These are phyloP conservation scores for Stictonetta naevosa DNA, from an alignment of 2,113 vertebrate genomes.

Conservation along the genomic window DNA sequence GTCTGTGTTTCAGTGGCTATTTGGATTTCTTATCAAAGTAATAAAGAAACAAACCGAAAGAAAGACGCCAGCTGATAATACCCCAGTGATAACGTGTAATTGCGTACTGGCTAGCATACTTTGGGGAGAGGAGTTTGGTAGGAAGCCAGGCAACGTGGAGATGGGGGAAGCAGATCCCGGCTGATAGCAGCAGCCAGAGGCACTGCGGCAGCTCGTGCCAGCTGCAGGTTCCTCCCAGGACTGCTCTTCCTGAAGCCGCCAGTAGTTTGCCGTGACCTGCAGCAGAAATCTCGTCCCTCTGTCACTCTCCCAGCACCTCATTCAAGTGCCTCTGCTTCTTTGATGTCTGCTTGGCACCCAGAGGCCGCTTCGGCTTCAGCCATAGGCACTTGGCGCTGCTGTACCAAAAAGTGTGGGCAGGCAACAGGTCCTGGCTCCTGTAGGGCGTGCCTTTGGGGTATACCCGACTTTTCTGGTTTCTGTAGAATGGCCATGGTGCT, in stretches of 20 bases:
- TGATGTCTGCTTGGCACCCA: neutral
- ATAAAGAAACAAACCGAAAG: neutral
- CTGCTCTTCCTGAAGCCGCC: neutral
- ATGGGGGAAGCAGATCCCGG: neutral
- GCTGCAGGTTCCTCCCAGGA: neutral
- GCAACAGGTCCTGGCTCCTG: neutral
- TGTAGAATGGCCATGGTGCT: neutral
- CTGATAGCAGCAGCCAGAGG: neutral
- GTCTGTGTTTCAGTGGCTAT: neutral
- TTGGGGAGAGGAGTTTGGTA: slow-evolving; percentile 21
- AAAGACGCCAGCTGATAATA: neutral
- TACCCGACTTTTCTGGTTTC: neutral
- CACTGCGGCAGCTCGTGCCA: neutral
- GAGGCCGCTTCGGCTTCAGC: neutral
- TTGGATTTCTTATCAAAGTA: slow-evolving; percentile 58
- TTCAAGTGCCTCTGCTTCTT: neutral
- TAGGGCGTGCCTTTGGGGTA: neutral
- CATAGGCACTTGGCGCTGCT: rapidly evolving
- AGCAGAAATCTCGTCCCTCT: neutral
- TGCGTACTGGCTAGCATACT: neutral
- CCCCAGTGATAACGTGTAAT: slow-evolving; percentile 3
- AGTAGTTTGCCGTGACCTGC: neutral
- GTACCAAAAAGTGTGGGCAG: rapidly evolving
- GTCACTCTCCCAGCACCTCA: rapidly evolving
- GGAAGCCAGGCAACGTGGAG: slow-evolving; percentile 10